A percentile compares a stretch with the other conserved stretches of the same genome.
These are phyloP conservation scores for Cygnus atratus DNA, from an alignment of 2,113 vertebrate genomes.

Conservation along the genomic window DNA sequence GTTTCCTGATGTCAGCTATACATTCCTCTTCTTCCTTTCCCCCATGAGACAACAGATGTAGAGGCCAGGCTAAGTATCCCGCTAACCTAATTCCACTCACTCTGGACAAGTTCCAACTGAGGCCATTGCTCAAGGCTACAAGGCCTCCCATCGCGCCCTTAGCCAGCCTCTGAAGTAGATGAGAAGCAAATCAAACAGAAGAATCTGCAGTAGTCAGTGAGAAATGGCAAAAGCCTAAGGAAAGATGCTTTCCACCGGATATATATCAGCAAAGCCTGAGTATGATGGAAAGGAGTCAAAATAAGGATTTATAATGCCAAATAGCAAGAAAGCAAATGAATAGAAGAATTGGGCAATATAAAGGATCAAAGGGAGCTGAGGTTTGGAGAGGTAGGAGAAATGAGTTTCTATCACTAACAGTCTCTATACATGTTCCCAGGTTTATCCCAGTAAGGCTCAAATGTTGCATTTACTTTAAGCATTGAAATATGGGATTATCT, in stretches of 20 bases:
- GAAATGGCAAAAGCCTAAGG: neutral
- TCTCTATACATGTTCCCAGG: fast-evolving
- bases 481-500: neutral
- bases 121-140: neutral
- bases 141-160: neutral
- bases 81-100: neutral
- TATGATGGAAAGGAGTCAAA: neutral
- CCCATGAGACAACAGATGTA: neutral
- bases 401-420: neutral
- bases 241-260: neutral
- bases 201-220: neutral
- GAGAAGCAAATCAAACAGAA: neutral
- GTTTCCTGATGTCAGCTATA: neutral
- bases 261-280: neutral
- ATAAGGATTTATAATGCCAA: neutral
- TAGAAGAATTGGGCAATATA: neutral
- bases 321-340: neutral
- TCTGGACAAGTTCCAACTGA: neutral
- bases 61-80: neutral
- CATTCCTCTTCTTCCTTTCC: fast-evolving
- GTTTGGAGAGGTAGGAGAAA: neutral
- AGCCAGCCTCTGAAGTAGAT: neutral
- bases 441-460: neutral
- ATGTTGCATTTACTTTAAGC: neutral
- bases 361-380: neutral